These are phyloP conservation scores for Heliconius erato DNA, from an alignment of 2,888 invertebrate genomes.

Conservation along the genomic window DNA sequence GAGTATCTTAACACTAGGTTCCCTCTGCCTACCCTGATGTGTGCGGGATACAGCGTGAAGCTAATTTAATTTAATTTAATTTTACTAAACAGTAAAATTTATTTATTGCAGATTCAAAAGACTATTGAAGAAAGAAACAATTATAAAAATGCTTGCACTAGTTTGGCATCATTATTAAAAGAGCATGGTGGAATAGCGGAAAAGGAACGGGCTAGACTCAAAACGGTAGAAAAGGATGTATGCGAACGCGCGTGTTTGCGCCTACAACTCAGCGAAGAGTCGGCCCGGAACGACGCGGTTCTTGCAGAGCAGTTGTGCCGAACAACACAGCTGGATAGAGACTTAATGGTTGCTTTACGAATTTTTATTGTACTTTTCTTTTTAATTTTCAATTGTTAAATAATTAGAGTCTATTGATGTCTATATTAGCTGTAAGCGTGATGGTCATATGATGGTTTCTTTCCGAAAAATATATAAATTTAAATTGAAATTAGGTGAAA, in stretches of 20 bases:
- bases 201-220: conserved; percentile 57
- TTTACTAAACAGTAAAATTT: neutral
- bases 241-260: conserved; percentile 64
- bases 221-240: conserved; percentile 62
- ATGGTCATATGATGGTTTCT: too few species aligned
- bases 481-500: too few species aligned
- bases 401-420: neutral
- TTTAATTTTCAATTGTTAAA: neutral
- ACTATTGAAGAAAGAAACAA: conserved; percentile 66
- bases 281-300: conserved; percentile 59
- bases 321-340: conserved; percentile 68
- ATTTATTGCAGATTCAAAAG: conserved; percentile 63
- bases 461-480: too few species aligned
- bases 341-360: conserved; percentile 64
- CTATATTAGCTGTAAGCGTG: too few species aligned
- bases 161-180: conserved; percentile 59
- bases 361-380: neutral
- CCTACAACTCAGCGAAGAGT: conserved; percentile 63
- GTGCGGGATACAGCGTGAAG: too few species aligned
- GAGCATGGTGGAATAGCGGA: conserved; percentile 58
- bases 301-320: conserved; percentile 68
- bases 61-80: too few species aligned
- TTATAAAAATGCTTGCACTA: conserved; percentile 59
- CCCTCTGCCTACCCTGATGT: too few species aligned
- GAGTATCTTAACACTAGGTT: too few species aligned